A percentile compares a stretch with the other conserved stretches of the same genome.
Evolutionary conservation across 1,140 invertebrate species (phyloP).

Genomic region (Penaeus vannamei): DNA sequence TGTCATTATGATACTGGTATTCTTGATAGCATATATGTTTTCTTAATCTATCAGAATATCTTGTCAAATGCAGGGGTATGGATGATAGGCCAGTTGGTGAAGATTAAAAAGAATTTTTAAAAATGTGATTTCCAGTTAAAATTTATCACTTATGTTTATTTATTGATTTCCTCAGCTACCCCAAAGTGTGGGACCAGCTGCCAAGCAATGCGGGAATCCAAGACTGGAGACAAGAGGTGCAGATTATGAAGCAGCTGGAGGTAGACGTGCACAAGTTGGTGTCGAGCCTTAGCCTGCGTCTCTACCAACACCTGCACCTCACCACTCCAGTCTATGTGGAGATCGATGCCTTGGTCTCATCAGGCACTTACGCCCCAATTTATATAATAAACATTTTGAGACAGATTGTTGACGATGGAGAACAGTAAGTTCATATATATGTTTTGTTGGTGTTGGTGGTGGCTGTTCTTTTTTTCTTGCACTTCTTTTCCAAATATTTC

Average conservation of each 20-base stretch:
- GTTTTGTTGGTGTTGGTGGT: not conserved
- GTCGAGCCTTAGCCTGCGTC: constrained; percentile 30
- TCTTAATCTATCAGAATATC: no score
- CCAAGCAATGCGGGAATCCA: not conserved
- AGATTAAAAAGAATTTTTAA: no score
- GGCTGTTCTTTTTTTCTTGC: not conserved
- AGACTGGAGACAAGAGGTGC: constrained; percentile 46
- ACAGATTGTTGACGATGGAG: constrained; percentile 49
- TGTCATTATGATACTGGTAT: no score
- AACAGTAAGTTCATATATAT: constrained; percentile 31
- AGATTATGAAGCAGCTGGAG: constrained; percentile 9
- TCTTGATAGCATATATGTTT: no score
- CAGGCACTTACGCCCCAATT: constrained; percentile 7
- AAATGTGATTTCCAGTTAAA: no score
- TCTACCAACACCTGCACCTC: constrained; percentile 51
- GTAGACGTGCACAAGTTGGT: constrained; percentile 34
- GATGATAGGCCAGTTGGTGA: no score
- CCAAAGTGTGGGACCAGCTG: constrained; percentile 49
- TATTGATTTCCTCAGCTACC: constrained; percentile 23
- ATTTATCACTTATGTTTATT: no score
- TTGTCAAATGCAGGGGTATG: no score
- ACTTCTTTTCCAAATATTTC: not conserved
- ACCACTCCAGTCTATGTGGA: constrained; percentile 47
- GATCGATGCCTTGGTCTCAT: constrained; percentile 37
- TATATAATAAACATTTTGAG: constrained; percentile 42